Conservation (phyloP, 53 echinoderm and acorn worm species). For the Actinopyga echinites region DNA sequence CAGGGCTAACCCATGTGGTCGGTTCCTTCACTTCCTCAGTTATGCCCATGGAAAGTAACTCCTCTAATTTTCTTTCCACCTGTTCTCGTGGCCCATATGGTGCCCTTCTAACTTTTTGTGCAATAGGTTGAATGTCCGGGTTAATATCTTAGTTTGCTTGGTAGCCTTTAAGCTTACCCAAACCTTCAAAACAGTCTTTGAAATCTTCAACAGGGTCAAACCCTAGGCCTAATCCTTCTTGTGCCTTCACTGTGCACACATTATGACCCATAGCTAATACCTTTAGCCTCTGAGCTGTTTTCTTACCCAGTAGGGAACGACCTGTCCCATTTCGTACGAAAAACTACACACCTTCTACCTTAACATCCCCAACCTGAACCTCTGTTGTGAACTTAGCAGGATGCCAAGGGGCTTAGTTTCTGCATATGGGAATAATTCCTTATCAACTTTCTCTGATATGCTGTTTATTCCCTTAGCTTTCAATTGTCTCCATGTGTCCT, state of each 20-base stretch:
- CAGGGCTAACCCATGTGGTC: no score
- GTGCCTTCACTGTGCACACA: background rate
- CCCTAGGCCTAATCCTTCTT: background rate
- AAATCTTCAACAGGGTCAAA: background rate
- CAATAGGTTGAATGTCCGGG: background rate
- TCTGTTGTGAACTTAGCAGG: constrained; percentile 40
- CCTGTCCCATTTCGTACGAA: constrained; percentile 52
- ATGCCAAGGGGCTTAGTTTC: constrained; percentile 44
- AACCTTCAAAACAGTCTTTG: constrained; percentile 34
- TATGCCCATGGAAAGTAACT: background rate
- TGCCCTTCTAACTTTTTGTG: background rate
- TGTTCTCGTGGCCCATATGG: background rate
- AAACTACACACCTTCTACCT: constrained; percentile 32
- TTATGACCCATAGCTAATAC: constrained; percentile 51
- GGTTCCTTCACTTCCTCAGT: no score
- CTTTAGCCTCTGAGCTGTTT: constrained; percentile 51
- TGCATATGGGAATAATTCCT: constrained; percentile 58
- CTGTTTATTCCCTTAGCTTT: constrained; percentile 45
- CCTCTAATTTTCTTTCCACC: background rate
- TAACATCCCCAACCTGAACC: background rate
- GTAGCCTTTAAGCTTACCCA: constrained; percentile 34
- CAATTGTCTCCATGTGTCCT: constrained; percentile 28
- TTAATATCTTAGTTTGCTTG: constrained; percentile 47
- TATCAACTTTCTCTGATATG: constrained; percentile 45
- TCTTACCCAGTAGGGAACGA: constrained; percentile 49